Evolutionary conservation across 2,113 vertebrate species (phyloP), one percentile per base, ranked within the genome.

Genomic region (Climacteris rufus): DNA sequence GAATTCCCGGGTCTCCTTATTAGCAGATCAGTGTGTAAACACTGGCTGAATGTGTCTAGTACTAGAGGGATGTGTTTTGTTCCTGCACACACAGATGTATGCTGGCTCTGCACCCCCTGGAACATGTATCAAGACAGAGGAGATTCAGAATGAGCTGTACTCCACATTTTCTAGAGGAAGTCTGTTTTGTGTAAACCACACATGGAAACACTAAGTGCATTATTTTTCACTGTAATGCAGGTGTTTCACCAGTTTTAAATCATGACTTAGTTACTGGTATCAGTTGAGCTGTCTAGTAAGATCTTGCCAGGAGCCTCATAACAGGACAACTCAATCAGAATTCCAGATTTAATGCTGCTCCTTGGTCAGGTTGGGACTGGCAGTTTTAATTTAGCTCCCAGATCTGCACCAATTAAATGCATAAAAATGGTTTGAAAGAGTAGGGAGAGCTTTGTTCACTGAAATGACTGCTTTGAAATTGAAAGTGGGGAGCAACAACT

Each of bases 1-100:
- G 88, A 97, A 96, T 97, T 96, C 92, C 93, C 4, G 3, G 30
- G 69, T 87, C 87, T 94, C 93, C 84, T 94, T 96, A 39, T 96
- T 96, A 95, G 94, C 72, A 59, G 90, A 69, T 89, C 65, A 28
- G 50, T 57, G 57, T 87, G 87, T 94, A 94, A 95, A 97, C 83
- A 93, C 39, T 85, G 95, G 91, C 90, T 97, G 86, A 65, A 10
- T 63, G 65, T 70, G 25, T 86, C 93, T 89, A 75, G 59, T 91
- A 64, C 83, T 49, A 65, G 89, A 95, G 90, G 89, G 89, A 88
- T 52, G 44, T 25, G 71, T 86, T 94, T 92, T 88, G 63, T 87
- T 95, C 84, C 76, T 60, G 70, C 4, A 13, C 69, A 13, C 69
- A 81, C 20, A 21, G 54, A 23, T 89, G 44, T 60, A 30, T 66